phyloP scores from a whole-genome alignment of 2,113 vertebrate genomes.

The Ceyx melanurus region DNA sequence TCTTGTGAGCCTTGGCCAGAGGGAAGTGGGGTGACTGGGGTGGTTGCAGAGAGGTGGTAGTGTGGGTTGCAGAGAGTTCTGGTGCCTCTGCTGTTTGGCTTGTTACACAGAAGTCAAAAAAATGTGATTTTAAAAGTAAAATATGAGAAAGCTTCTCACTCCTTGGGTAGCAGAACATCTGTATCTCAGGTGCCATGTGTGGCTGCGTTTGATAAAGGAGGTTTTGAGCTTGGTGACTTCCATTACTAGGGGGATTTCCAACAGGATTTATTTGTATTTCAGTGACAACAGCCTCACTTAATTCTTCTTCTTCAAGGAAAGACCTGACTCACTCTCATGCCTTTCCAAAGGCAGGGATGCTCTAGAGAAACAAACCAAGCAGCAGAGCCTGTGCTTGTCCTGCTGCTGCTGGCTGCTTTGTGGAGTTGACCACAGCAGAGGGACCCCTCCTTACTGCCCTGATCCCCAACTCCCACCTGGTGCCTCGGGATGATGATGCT shows the following conservation, averaged over 20 bases:
- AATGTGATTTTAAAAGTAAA: not conserved
- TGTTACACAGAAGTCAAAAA: not conserved
- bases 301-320: not conserved
- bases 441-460: not conserved
- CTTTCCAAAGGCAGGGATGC: not conserved
- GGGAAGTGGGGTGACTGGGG: not conserved
- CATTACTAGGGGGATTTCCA: not conserved
- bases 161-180: not conserved
- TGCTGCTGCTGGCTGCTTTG: not conserved
- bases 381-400: not conserved
- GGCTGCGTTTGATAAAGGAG: not conserved
- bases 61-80: not conserved
- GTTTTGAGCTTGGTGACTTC: not conserved
- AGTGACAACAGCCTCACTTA: not conserved
- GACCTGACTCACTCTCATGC: not conserved
- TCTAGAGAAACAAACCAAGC: not conserved
- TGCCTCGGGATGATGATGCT: not conserved
- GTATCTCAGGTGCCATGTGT: not conserved
- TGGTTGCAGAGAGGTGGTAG: not conserved
- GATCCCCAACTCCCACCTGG: fast-evolving
- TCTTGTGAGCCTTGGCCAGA: not conserved
- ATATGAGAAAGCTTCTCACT: not conserved
- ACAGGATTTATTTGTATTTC: not conserved
- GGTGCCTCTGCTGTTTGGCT: not conserved
- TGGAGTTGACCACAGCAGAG: not conserved